Base-by-base conservation (phyloP, 2,113 vertebrate species). In the Hemichromis elongatus region DNA sequence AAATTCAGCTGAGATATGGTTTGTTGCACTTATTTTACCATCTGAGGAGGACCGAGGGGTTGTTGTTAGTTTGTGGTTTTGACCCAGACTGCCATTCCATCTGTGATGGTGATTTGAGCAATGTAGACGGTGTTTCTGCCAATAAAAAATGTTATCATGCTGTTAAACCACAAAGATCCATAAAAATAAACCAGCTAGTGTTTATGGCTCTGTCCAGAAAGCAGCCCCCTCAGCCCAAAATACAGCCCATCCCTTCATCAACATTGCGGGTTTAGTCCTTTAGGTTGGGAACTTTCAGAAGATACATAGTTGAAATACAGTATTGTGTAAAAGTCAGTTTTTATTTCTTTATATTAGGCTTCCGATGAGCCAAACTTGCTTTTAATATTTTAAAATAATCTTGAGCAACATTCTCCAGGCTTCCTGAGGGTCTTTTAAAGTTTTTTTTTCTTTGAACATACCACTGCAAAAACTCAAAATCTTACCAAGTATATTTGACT, bases 11-110 rank as follows among this genome's bases (percentile, higher is more conserved):
- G 88, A 85, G 88, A 86, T 81, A 77, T 87, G 85, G 85, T 63
- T 66, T 81, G 85, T 81, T 89, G 85, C 90, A 79, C 80, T 92
- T 87, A 56, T 84, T 50, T 83, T 87, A 90, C 83, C 26, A 42
- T 55, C 81, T 82, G 26, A 82, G 59, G 40, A 9, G 52, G 59
- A 82, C 82, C 63, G 24, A 53, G 50, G 56, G 81, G 86, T 54
- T 70, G 78, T 73, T 86, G 78, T 88, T 83, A 47, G 33, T 47
- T 35, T 81, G 77, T 56, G 47, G 53, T 90, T 80, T 84, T 47
- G 35, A 80, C 78, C 84, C 54, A 80, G 82, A 66, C 82, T 92
- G 78, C 42, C 11, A 28, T 75, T 83, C 90, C 82, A 90, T 92
- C 86, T 93, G 85, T 84, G 85, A 55, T 89, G 50, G 26, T 35